Evolutionary conservation across 2,113 vertebrate species (phyloP).

Genomic region (Astur gentilis): DNA sequence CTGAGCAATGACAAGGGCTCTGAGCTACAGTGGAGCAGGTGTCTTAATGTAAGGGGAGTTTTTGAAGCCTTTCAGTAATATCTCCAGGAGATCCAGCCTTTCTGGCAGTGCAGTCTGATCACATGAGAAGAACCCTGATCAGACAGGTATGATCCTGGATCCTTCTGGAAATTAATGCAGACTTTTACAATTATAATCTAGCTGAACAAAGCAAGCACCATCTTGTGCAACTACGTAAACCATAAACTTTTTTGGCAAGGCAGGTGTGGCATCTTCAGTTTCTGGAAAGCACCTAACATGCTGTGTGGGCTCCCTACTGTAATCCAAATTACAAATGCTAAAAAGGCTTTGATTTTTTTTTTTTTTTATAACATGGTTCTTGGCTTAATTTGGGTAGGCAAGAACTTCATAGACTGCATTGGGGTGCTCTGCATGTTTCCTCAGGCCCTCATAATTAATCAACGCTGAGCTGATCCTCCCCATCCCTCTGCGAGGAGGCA

Average conservation of each 20-base stretch:
- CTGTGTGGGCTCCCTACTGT: conserved; percentile 47
- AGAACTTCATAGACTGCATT: conserved; percentile 24
- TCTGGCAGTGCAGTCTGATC: not conserved
- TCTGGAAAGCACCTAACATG: conserved; percentile 61
- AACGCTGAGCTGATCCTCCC: not conserved
- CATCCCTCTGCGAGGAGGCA: not conserved
- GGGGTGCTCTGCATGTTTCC: conserved; percentile 27
- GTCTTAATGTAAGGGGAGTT: not conserved
- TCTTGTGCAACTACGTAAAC: conserved; percentile 45
- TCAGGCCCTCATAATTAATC: conserved; percentile 48
- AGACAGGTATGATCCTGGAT: not conserved
- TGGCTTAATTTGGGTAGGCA: conserved; percentile 24
- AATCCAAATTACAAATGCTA: conserved; percentile 36
- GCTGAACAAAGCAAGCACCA: conserved; percentile 39
- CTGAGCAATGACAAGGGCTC: not conserved
- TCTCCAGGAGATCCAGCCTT: not conserved
- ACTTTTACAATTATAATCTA: conserved; percentile 1
- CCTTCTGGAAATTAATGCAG: conserved; percentile 14
- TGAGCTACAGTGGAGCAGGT: not conserved
- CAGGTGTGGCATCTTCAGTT: conserved; percentile 31
- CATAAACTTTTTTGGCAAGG: conserved; percentile 40
- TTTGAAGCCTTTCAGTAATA: not conserved
- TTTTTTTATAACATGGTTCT: not conserved
- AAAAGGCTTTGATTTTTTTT: conserved; percentile 41
- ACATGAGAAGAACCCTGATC: not conserved